phyloP scores from a whole-genome alignment of 1,140 invertebrate genomes.

The Diuraphis noxia region DNA sequence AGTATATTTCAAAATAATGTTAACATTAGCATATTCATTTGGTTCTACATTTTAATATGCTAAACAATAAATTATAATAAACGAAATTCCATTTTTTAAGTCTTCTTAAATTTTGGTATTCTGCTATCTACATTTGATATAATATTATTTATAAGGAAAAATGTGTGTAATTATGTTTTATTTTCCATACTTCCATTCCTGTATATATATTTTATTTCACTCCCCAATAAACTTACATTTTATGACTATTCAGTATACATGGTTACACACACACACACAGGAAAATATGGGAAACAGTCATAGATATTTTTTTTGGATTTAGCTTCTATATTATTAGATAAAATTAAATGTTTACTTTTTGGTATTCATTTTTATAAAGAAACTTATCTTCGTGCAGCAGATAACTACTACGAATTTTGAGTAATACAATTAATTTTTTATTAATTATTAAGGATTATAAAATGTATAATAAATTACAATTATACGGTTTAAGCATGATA shows the following conservation, averaged over 20 bases:
- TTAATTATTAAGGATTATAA: neutral
- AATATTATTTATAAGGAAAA: neutral
- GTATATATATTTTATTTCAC: neutral
- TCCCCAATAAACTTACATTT: neutral
- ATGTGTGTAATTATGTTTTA: neutral
- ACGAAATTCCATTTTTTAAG: neutral
- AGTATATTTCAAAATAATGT: neutral
- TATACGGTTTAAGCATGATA: neutral
- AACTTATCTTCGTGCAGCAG: neutral
- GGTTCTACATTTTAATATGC: neutral
- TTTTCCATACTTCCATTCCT: neutral
- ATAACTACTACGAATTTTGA: neutral
- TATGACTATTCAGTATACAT: neutral
- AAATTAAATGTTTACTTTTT: neutral
- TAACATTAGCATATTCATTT: neutral
- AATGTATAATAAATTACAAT: neutral
- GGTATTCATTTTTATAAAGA: neutral
- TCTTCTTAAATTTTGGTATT: neutral
- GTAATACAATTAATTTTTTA: neutral
- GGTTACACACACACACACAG: neutral
- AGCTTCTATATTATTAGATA: neutral
- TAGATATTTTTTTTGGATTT: neutral
- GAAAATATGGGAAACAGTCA: neutral
- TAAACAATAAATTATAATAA: neutral
- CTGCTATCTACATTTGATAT: neutral